Percentiles rank a stretch among this genome's conserved stretches.
These are phyloP conservation scores for Philaenus spumarius DNA, from an alignment of 1,140 invertebrate genomes.

Conservation along the genomic window DNA sequence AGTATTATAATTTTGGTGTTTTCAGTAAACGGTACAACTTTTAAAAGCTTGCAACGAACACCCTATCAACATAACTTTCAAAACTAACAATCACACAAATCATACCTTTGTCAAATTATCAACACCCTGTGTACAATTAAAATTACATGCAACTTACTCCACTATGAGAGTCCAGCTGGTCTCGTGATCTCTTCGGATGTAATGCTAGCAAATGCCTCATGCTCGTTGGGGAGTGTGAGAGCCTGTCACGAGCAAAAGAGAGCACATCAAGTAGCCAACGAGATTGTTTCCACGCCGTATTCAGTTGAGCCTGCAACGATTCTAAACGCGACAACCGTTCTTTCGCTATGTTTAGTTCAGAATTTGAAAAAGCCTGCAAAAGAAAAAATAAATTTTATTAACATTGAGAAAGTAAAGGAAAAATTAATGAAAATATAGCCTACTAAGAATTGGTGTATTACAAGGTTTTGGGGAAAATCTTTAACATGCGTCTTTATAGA, in stretches of 20 bases:
- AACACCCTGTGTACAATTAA: too few species aligned
- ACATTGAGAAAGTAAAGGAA: too few species aligned
- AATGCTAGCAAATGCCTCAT: conserved; percentile 39
- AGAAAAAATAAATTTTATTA: too few species aligned
- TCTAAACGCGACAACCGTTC: conserved; percentile 73
- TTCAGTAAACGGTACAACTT: too few species aligned
- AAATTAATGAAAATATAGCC: too few species aligned
- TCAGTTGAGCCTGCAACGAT: conserved; percentile 72
- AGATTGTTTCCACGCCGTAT: conserved; percentile 82
- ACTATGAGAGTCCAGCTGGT: conserved; percentile 25
- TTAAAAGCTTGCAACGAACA: too few species aligned
- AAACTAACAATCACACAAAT: conserved; percentile 39
- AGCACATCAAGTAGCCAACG: conserved; percentile 95
- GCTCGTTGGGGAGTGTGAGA: conserved; percentile 35
- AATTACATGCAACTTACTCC: conserved; percentile 25
- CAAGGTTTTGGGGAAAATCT: too few species aligned
- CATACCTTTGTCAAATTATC: too few species aligned
- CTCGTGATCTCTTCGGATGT: conserved; percentile 22
- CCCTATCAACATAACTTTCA: too few species aligned
- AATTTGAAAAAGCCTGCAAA: conserved; percentile 76
- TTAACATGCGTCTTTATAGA: too few species aligned
- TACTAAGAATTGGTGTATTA: too few species aligned
- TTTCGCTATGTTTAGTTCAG: conserved; percentile 77
- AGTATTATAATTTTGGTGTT: too few species aligned
- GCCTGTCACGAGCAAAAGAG: conserved; percentile 81